Evolutionary conservation across 2,888 invertebrate species (phyloP), one percentile per base, ranked within the genome.

Genomic region (Eupeodes luniger): DNA sequence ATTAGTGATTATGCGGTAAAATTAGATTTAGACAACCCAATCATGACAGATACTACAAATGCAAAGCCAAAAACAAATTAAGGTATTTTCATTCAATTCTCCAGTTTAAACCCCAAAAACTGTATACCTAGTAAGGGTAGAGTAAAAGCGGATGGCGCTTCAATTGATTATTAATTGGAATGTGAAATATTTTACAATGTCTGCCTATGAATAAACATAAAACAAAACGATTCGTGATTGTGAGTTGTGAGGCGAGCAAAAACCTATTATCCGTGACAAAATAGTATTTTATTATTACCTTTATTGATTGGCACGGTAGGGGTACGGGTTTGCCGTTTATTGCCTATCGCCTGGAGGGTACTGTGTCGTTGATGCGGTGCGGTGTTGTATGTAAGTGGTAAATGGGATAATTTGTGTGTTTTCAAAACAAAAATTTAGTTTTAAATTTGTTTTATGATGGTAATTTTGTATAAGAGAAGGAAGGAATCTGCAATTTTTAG

Each of bases 101-200:
- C 14, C 14, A 16, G 44, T 27, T 47, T 2, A 6, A 4, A 34
- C 36, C 36, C 16, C 12, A 6, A 6, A 69, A 47, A 36, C 14
- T 59, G 3, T 59, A 36, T n/a, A 59, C 9, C 5, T 9, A 27
- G 27, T 6, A 12, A 14, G 27, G n/a, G 0, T 34, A n/a, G 67
- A n/a, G 6, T 27, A 11, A n/a, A 34, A 36, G n/a, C 53, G 16
- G 34, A 51, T 62, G 78, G 74, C 70, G 61, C 64, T 81, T 77
- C 74, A 85, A 88, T 88, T 81, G 85, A 85, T 85, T 88, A 85
- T 85, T 85, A 88, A 88, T 88, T 88, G 81, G 85, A 81, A 81
- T 85, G 81, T 70, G 61, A 78, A 81, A 74, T 81, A 85, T 27
- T 81, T 85, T 85, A 79, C 85, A 81, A 77, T 77, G 66, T 67